Conservation (phyloP, 2,113 vertebrate genomes). For the Eira barbara region DNA sequence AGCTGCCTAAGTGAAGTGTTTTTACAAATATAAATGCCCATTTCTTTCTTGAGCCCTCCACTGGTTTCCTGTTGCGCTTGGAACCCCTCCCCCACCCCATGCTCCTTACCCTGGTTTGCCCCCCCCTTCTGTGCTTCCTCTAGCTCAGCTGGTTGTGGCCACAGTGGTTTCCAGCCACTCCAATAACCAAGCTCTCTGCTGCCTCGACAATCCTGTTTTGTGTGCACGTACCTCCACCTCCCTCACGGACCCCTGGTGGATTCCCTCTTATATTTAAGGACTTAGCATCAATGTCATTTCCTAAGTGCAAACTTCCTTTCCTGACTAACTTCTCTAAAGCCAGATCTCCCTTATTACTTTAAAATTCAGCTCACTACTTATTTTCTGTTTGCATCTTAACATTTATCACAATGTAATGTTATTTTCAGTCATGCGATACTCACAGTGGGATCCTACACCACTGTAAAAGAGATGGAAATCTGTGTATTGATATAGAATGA, state of each 20-base stretch:
- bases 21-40: not conserved
- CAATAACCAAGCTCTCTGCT: not conserved
- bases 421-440: conserved; percentile 26
- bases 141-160: not conserved
- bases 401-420: not conserved
- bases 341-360: not conserved
- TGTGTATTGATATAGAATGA: not conserved
- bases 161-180: not conserved
- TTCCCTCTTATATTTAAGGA: not conserved
- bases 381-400: conserved; percentile 22
- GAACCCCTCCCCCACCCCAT: not conserved
- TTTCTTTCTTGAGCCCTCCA: not conserved
- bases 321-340: not conserved
- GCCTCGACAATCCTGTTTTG: not conserved
- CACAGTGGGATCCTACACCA: not conserved
- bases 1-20: not conserved
- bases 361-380: not conserved
- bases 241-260: not conserved
- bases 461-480: conserved; percentile 4
- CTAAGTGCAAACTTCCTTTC: conserved; percentile 5
- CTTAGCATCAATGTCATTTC: conserved; percentile 7
- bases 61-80: not conserved
- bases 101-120: not conserved
- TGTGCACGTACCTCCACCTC: not conserved
- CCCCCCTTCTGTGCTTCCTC: not conserved